Conservation (phyloP, 2,888 invertebrate genomes). For the Luperina nickerlii region DNA sequence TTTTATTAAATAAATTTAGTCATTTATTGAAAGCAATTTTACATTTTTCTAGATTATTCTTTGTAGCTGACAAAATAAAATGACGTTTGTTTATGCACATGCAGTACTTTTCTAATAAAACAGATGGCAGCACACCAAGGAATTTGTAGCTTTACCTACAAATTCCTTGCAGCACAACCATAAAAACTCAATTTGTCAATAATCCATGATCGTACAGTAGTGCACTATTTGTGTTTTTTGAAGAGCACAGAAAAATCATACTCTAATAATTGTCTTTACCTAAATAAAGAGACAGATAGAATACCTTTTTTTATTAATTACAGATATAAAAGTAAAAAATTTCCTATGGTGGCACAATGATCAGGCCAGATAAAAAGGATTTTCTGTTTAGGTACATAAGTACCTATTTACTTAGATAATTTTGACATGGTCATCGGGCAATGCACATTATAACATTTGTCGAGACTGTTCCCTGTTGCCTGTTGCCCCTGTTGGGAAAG, state of each 20-base stretch:
- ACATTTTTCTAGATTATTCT: no score
- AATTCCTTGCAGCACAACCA: no score
- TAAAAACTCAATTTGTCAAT: not conserved
- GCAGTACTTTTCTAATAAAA: slow-evolving; percentile 1
- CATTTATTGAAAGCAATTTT: not conserved
- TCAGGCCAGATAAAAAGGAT: not conserved
- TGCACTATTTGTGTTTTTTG: not conserved
- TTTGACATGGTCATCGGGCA: not conserved
- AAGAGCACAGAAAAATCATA: no score
- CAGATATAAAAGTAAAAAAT: not conserved
- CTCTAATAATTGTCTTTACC: not conserved
- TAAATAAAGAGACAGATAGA: not conserved
- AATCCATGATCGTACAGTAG: not conserved
- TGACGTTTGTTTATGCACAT: not conserved
- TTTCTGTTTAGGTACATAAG: not conserved
- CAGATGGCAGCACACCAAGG: slow-evolving; percentile 58
- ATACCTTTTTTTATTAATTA: not conserved
- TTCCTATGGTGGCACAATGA: not conserved
- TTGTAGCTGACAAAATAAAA: not conserved
- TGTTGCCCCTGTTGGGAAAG: not conserved
- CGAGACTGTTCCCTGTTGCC: not conserved
- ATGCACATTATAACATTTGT: not conserved
- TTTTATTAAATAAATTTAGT: not conserved
- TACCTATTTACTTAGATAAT: no score
- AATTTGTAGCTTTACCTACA: no score